Base-by-base conservation (phyloP, 2,113 vertebrate genomes). In the Rhinolophus ferrumequinum region DNA sequence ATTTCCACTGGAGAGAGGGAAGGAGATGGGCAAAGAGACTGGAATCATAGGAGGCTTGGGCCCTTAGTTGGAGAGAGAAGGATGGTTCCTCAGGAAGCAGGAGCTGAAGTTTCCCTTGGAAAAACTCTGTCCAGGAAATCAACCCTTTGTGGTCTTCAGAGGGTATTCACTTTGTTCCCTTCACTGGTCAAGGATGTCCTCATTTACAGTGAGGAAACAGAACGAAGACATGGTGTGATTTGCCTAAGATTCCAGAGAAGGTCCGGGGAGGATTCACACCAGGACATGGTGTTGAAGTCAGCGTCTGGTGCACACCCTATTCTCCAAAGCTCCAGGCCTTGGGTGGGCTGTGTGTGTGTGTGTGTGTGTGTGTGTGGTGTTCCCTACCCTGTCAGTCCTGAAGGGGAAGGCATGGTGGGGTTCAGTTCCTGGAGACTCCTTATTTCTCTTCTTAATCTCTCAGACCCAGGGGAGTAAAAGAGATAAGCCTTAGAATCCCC, bases 1-100 rank as follows among this genome's bases (percentile, higher is more conserved):
- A 2, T 22, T 94, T 93, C 35, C 8, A 26, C 38, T 89, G 79
- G 52, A 96, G 54, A 93, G 95, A 72, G 41, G 50, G 41, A 62
- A 96, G 26, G 62, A 88, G 62, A 60, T 72, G 35, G 56, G 19
- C 12, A 35, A 69, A 30, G 35, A 24, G 15, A 26, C 24, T 44
- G 41, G 16, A 30, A 41, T 70, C 56, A 52, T n/a, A 41, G 15
- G 75, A 88, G 21, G 16, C 35, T 80, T 80, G 38, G 47, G 15
- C 2, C 2, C 22, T 88, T 83, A 66, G 33, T 16, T 93, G 70
- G 77, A 56, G n/a, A 75, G 26, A 85, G 54, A 95, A 28, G 16
- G 19, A 77, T 2, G n/a, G 18, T n/a, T 52, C 4, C n/a, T 33
- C 18, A 88, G 66, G 50, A 79, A 24, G 50, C 69, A 94, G 67